Evolutionary conservation across 2,113 vertebrate genomes (phyloP), one percentile per base, ranked within the genome.

Genomic region (Myodes glareolus): DNA sequence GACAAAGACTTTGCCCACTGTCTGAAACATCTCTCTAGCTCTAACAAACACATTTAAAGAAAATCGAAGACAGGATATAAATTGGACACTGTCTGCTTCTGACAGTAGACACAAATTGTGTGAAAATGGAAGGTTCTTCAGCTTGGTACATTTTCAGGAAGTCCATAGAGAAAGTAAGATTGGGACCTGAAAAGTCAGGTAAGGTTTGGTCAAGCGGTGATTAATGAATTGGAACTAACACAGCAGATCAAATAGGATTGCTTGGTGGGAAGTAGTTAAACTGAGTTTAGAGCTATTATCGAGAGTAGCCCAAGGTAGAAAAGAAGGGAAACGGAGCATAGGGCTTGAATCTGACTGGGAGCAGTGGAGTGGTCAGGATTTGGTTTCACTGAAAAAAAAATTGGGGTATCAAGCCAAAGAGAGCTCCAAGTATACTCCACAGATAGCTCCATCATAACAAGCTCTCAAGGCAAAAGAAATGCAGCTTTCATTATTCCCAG

Each of bases 401-500:
- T 81, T 17, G 87, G 73, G 72, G 12, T 98, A 95, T 50, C 58
- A 82, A 88, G 70, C 67, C 77, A 42, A 33, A 89, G 52, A 93
- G 61, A 91, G 58, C 31, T 89, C 75, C 80, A 97, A 94, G 96
- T 96, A 93, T 63, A 93, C 72, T 88, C 78, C 78, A 78, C 55
- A 97, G 84, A 95, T 92, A 80, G 94, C 23, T 96, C 95, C 88
- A 97, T 96, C 76, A 75, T 97, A 95, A 96, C 89, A 97, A 94
- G 75, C 96, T 93, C 42, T 97, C 55, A 88, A 96, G 50, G 65
- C 90, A 96, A 96, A 97, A 78, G 42, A 94, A 97, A 95, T 52
- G 27, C 45, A 92, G 92, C 68, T 94, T 97, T 97, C 94, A 94
- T 95, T 94, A 97, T 65, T 96, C 17, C 27, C 86, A 92, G 92